Evolutionary conservation across 2,888 invertebrate species (phyloP), one percentile per base, ranked within the genome.

Genomic region (Drosophila borealis): DNA sequence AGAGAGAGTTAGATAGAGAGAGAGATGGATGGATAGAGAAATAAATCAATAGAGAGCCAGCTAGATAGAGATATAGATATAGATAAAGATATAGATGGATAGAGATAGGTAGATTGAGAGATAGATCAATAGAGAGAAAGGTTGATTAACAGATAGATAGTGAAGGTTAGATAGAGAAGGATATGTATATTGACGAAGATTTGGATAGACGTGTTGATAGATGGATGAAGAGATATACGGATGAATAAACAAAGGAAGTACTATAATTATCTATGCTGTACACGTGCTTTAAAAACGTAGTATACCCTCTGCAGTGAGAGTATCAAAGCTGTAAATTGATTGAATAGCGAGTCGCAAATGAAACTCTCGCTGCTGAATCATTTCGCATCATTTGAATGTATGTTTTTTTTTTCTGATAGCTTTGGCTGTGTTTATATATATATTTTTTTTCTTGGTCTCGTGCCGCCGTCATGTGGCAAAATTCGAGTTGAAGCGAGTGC

Each of bases 381-480:
- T 71, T 56, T 34, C 25, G 21, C 50, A 57, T 45, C 70, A 39
- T 57, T 69, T 37, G 19, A 66, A 21, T 41, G 9, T 41, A 37
- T 37, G 5, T 21, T 54, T 44, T 29, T 36, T 64, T 2, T 48
- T 53, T 21, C 65, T 46, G 19, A 11, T 36, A 41, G 19, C 29
- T 37, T 19, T 14, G 29, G 17, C 49, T 46, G 11, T 45, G 9
- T 14, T 9, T n/a, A 45, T 62, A 17, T 39, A 21, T 13, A n/a
- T 48, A 44, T 21, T 49, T 51, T 21, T 72, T 50, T 51, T 44
- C n/a, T 21, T 37, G 37, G 65, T 62, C 74, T 77, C 72, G 77
- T 74, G 78, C 59, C 51, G 62, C 19, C 62, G 53, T 73, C 74
- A 74, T 65, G 78, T 78, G 75, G 75, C 80, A 79, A 76, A 74